A percentile compares a stretch with the other conserved stretches of the same genome.
phyloP scores from a whole-genome alignment of 2,888 invertebrate species.

The Dryobotodes eremita region DNA sequence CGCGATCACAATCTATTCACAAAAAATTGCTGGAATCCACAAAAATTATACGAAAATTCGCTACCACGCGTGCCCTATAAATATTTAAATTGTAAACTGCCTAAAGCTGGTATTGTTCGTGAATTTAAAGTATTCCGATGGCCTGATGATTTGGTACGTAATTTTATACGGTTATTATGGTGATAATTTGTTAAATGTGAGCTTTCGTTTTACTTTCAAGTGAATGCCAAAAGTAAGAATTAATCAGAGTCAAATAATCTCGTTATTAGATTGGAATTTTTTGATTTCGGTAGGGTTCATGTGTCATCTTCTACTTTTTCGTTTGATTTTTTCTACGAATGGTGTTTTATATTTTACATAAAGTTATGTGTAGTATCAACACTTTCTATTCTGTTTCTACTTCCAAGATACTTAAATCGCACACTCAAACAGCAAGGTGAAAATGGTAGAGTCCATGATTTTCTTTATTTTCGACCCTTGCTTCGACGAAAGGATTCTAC shows the following conservation, averaged over 20 bases:
- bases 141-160: conserved; percentile 56
- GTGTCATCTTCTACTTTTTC: not conserved
- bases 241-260: conserved; percentile 11
- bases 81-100: conserved; percentile 76
- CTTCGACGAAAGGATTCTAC: not conserved
- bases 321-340: not conserved
- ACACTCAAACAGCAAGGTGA: not conserved
- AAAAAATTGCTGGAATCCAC: conserved; percentile 77
- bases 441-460: not conserved
- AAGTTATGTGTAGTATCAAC: not conserved
- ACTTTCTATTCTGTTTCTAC: not conserved
- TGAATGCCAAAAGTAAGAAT: conserved; percentile 44
- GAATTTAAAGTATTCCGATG: conserved; percentile 60
- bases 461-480: not conserved
- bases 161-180: conserved; percentile 58
- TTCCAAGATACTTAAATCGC: not conserved
- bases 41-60: conserved; percentile 79
- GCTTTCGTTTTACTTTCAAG: conserved; percentile 49
- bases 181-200: conserved; percentile 64
- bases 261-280: conserved; percentile 33
- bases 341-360: not conserved
- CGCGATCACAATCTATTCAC: conserved; percentile 79
- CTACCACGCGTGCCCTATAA: conserved; percentile 85
- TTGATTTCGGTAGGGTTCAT: conserved; percentile 9
- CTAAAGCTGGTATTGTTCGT: conserved; percentile 65